phyloP scores from a whole-genome alignment of 2,797 vertebrate species.

The Melanotaenia parkinsoni region DNA sequence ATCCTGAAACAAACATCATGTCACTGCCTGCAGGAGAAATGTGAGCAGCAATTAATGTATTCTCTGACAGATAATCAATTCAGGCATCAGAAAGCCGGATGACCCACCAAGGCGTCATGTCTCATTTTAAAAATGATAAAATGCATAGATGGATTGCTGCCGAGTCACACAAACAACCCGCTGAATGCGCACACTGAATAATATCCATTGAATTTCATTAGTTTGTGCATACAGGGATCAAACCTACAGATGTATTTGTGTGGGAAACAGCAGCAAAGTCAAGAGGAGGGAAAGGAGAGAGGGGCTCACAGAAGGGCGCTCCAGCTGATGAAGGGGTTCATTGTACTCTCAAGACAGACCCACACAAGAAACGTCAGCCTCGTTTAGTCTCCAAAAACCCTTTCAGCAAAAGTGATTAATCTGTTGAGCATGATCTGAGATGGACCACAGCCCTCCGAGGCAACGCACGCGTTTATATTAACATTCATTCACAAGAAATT shows the following conservation, averaged over 20 bases:
- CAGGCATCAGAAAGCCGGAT: constrained; percentile 49
- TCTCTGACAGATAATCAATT: constrained; percentile 43
- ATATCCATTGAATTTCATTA: constrained; percentile 6
- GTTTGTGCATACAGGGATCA: constrained; percentile 35
- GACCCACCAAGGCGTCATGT: constrained; percentile 49
- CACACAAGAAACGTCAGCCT: constrained; percentile 25
- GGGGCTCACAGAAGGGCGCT: constrained; percentile 45
- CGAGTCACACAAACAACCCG: constrained; percentile 12
- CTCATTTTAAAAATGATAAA: constrained; percentile 47
- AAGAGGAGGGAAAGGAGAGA: constrained; percentile 45
- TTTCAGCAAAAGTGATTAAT: constrained; percentile 63
- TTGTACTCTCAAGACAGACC: constrained; percentile 59
- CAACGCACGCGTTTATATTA: constrained; percentile 1
- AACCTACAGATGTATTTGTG: constrained; percentile 21
- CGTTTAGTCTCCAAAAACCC: constrained; percentile 29
- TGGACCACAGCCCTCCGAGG: constrained; percentile 11
- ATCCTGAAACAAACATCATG: constrained; percentile 15
- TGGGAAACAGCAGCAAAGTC: constrained; percentile 39
- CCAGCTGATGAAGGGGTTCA: constrained; percentile 70
- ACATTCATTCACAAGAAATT: neutral
- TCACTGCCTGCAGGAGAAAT: constrained; percentile 20
- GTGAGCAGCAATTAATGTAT: constrained; percentile 39
- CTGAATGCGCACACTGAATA: neutral
- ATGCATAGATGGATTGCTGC: constrained; percentile 9
- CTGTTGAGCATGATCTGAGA: constrained; percentile 67